These are phyloP conservation scores for Struthio camelus DNA, from an alignment of 2,113 vertebrate species.

Conservation along the genomic window DNA sequence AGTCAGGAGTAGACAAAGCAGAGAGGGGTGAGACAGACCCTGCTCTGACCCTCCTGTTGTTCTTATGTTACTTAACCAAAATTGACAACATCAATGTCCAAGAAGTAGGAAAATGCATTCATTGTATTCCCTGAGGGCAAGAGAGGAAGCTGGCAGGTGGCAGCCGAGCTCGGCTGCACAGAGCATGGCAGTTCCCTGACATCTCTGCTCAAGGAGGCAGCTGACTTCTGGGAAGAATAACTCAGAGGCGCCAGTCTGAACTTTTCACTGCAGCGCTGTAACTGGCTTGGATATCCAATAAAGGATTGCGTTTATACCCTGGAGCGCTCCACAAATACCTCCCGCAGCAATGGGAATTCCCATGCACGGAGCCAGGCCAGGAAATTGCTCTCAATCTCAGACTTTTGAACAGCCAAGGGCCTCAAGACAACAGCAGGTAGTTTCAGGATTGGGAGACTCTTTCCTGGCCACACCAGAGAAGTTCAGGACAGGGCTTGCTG, in stretches of 20 bases:
- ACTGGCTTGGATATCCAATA: not conserved
- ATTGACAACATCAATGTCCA: not conserved
- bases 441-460: not conserved
- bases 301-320: not conserved
- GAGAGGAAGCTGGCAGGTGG: not conserved
- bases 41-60: not conserved
- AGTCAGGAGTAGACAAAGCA: not conserved
- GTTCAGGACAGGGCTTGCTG: not conserved
- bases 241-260: not conserved
- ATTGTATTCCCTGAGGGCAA: not conserved
- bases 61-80: not conserved
- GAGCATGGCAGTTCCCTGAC: not conserved
- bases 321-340: not conserved
- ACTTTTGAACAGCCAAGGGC: not conserved
- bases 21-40: not conserved
- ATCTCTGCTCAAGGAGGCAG: not conserved
- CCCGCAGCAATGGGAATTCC: not conserved
- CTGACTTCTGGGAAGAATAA: not conserved
- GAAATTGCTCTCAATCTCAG: not conserved
- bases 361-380: not conserved
- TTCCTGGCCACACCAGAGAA: not conserved
- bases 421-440: not conserved
- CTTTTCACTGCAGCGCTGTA: not conserved
- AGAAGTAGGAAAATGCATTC: accelerated
- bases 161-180: not conserved